Percentiles rank a stretch among this genome's conserved stretches.
Evolutionary conservation across 2,888 invertebrate genomes (phyloP).

Genomic region (Arctia plantaginis): DNA sequence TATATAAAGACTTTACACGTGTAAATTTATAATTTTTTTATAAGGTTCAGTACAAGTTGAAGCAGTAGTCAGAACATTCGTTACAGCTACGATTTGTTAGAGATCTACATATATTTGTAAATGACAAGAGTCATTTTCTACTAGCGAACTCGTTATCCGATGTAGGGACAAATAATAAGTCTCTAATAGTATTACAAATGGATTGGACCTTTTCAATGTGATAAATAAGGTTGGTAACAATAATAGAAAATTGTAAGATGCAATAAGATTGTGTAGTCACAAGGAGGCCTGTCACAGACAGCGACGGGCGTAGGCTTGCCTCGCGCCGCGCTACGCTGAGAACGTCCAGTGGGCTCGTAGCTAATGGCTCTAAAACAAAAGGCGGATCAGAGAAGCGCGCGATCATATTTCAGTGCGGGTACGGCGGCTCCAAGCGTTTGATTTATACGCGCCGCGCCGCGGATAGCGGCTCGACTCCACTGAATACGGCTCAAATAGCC

Average conservation of each 20-base stretch:
- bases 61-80: too few species aligned
- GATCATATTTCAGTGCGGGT: conserved; percentile 58
- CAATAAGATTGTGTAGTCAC: not conserved
- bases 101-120: not conserved
- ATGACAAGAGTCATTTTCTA: not conserved
- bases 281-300: not conserved
- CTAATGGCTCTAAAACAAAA: conserved; percentile 51
- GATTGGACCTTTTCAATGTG: too few species aligned
- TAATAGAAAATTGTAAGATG: not conserved
- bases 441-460: conserved; percentile 56
- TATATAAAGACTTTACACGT: too few species aligned
- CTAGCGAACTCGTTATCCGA: not conserved
- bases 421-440: conserved; percentile 55
- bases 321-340: not conserved
- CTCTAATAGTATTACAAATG: not conserved
- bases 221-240: not conserved
- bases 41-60: too few species aligned
- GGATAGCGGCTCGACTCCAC: conserved; percentile 50
- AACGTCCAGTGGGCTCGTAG: conserved; percentile 18
- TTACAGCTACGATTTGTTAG: not conserved
- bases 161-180: not conserved
- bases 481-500: conserved; percentile 59
- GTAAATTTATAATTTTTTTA: too few species aligned
- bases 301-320: not conserved
- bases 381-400: conserved; percentile 53